Conservation (phyloP, 2,113 vertebrate genomes). For the Pteronura brasiliensis region DNA sequence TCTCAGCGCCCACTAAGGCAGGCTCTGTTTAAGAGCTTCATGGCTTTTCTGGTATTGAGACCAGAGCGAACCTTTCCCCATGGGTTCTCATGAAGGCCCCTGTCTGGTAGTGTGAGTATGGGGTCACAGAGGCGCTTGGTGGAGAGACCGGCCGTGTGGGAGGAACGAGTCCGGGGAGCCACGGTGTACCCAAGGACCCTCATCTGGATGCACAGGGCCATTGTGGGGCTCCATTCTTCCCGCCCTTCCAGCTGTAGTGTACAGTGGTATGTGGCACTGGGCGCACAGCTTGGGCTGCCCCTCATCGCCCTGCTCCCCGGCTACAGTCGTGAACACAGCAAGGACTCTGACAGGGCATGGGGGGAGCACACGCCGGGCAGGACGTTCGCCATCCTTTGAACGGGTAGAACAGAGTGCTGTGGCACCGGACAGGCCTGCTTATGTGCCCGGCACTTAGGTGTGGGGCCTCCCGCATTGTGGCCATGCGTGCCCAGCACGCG, state of each 20-base stretch:
- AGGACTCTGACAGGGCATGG: neutral
- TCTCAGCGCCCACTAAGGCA: neutral
- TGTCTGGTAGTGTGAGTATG: neutral
- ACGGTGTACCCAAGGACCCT: neutral
- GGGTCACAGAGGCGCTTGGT: neutral
- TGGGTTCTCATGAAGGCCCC: rapidly evolving
- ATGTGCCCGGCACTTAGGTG: neutral
- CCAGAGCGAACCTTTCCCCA: neutral
- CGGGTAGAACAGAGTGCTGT: neutral
- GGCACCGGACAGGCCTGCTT: neutral
- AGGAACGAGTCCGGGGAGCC: neutral
- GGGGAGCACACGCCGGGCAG: neutral
- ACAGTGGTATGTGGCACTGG: neutral
- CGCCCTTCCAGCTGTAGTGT: neutral
- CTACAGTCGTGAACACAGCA: neutral
- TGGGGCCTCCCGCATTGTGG: neutral
- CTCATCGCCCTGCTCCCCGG: rapidly evolving
- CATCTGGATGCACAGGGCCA: neutral
- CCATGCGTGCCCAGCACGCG: neutral
- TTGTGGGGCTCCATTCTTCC: neutral
- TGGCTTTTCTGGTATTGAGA: neutral
- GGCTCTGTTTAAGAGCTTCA: neutral
- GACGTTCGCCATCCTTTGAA: neutral
- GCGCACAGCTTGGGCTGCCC: neutral
- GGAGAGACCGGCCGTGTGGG: neutral